phyloP scores from a whole-genome alignment of 2,888 invertebrate species.

The Eledona agricola region DNA sequence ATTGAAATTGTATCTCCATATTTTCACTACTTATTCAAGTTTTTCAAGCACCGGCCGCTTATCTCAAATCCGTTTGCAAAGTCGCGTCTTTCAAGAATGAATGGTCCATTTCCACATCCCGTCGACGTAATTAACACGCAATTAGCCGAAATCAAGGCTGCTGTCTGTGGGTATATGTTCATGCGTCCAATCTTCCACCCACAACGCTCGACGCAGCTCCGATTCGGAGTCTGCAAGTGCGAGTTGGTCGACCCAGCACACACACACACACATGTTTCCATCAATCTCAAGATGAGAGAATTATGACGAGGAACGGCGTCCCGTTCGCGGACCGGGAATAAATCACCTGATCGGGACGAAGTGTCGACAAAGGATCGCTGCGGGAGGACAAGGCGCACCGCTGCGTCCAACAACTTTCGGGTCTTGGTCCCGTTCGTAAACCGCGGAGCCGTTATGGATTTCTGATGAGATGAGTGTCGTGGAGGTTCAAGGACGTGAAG shows the following conservation, averaged over 20 bases:
- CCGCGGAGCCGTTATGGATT: slow-evolving; percentile 19
- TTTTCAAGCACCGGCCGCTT: too few relatives aligned
- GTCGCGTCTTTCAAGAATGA: slow-evolving; percentile 12
- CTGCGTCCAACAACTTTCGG: too few relatives aligned
- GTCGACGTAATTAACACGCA: slow-evolving; percentile 56
- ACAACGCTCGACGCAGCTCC: background rate
- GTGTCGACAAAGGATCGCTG: slow-evolving; percentile 41
- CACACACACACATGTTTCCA: slow-evolving; percentile 4
- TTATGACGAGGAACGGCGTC: slow-evolving; percentile 15
- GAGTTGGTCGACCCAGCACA: slow-evolving; percentile 9
- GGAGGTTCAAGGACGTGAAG: too few relatives aligned
- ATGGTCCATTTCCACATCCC: slow-evolving; percentile 56
- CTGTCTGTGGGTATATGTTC: slow-evolving; percentile 25
- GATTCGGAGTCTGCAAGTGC: background rate
- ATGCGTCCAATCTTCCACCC: slow-evolving; percentile 6
- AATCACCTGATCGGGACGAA: slow-evolving; percentile 25
- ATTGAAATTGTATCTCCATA: too few relatives aligned
- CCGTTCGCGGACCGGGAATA: slow-evolving; percentile 7
- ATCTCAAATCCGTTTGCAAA: slow-evolving; percentile 5
- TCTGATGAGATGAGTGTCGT: too few relatives aligned
- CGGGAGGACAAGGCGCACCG: slow-evolving; percentile 39
- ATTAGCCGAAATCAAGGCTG: slow-evolving; percentile 54
- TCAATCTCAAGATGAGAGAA: slow-evolving; percentile 18
- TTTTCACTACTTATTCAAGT: too few relatives aligned
- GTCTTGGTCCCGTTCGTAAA: slow-evolving; percentile 32